Conservation (phyloP, 92 coral and sea anemone species). For the Heteractis magnifica region DNA sequence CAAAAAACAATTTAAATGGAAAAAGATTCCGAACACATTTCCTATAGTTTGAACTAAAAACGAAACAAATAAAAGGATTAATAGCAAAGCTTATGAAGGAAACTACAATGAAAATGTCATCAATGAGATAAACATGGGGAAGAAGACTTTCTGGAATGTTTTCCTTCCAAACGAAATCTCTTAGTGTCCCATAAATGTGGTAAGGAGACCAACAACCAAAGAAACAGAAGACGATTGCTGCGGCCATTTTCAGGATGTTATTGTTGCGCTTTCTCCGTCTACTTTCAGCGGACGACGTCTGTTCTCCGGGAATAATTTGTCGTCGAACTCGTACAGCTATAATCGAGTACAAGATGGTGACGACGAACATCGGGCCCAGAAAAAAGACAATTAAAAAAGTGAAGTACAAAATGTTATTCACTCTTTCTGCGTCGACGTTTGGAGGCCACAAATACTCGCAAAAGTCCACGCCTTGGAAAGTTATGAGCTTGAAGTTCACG, state of each 20-base stretch:
- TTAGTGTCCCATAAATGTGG: background rate
- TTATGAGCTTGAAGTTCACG: too few species aligned
- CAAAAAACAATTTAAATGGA: background rate
- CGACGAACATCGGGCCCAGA: background rate
- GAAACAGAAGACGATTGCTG: background rate
- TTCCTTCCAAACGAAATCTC: background rate
- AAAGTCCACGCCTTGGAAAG: too few species aligned
- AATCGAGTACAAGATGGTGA: background rate
- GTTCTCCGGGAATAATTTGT: background rate
- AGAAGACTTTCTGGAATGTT: background rate
- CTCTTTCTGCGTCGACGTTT: too few species aligned
- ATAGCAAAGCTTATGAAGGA: constrained; percentile 13
- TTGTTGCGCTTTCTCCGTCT: background rate
- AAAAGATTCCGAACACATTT: background rate
- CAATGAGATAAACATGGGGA: background rate
- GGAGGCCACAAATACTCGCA: too few species aligned
- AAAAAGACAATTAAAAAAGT: background rate
- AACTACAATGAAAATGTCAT: background rate
- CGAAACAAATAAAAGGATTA: constrained; percentile 12
- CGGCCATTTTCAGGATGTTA: background rate
- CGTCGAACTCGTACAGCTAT: background rate
- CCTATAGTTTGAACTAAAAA: background rate
- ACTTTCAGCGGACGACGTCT: background rate
- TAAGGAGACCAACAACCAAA: constrained; percentile 6
- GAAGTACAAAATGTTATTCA: background rate